These are phyloP conservation scores for Acrocephalus kingi DNA, from an alignment of 2,113 vertebrate species.

Conservation along the genomic window DNA sequence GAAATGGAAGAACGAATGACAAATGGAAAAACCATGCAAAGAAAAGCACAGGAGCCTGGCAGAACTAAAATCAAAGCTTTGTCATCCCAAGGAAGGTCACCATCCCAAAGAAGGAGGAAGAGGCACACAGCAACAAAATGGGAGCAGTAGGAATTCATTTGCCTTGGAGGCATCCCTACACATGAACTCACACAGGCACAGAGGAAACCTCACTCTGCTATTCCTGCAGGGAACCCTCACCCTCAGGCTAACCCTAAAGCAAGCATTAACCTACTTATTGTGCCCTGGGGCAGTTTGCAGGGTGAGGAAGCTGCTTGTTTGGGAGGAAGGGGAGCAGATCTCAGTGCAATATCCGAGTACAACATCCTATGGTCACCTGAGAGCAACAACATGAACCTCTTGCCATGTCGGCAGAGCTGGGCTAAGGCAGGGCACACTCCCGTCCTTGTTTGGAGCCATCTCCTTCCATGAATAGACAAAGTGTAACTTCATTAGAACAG, in stretches of 20 bases:
- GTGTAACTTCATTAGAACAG: neutral
- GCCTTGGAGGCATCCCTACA: neutral
- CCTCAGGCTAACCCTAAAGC: slow-evolving; percentile 74
- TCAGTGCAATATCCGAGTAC: neutral
- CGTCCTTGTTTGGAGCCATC: neutral
- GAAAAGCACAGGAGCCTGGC: neutral
- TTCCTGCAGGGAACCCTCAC: slow-evolving; percentile 57
- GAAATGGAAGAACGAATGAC: neutral
- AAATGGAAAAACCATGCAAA: neutral
- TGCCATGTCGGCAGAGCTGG: neutral
- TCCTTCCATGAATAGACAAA: neutral
- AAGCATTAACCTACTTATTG: slow-evolving; percentile 75
- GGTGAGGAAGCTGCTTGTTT: slow-evolving; percentile 41
- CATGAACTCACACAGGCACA: neutral
- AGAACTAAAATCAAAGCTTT: slow-evolving; percentile 5
- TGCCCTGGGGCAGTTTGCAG: slow-evolving; percentile 53
- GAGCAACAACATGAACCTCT: neutral
- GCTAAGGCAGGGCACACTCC: neutral
- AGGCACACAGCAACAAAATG: neutral
- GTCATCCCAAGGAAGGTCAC: neutral
- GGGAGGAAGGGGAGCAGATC: slow-evolving; percentile 36
- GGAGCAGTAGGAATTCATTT: neutral
- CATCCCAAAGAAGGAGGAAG: neutral
- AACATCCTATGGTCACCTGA: neutral
- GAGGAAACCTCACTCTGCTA: neutral